A percentile compares a stretch with the other conserved stretches of the same genome.
phyloP scores from a whole-genome alignment of 2,888 invertebrate genomes.

The Nipponacmea schrenckii region DNA sequence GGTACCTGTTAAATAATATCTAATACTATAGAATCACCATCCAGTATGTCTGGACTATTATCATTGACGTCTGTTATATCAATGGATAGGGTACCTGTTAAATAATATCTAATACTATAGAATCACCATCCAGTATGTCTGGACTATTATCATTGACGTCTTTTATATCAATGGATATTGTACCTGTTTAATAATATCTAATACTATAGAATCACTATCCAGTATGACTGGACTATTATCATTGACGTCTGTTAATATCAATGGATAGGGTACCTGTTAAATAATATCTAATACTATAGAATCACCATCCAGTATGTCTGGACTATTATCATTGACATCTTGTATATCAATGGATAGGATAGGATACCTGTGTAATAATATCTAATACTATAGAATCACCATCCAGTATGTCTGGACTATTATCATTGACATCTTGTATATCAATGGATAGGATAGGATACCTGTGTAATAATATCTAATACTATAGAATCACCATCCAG shows the following conservation, averaged over 20 bases:
- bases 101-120: not conserved
- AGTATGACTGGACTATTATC: conserved; percentile 52
- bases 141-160: not conserved
- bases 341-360: not conserved
- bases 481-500: too few species aligned
- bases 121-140: too few species aligned
- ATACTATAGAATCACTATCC: conserved; percentile 38
- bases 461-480: not conserved
- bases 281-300: too few species aligned
- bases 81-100: not conserved
- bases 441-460: not conserved
- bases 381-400: not conserved
- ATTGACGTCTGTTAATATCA: conserved; percentile 48
- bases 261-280: conserved; percentile 48
- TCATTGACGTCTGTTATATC: not conserved
- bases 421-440: not conserved
- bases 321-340: conserved; percentile 28
- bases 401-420: not conserved
- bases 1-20: not conserved
- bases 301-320: too few species aligned
- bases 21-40: not conserved
- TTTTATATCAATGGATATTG: not conserved
- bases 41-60: not conserved
- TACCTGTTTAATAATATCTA: conserved; percentile 25
- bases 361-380: not conserved